Conservation (phyloP, 2,888 invertebrate genomes). For the Gisinianus flammeolus region DNA sequence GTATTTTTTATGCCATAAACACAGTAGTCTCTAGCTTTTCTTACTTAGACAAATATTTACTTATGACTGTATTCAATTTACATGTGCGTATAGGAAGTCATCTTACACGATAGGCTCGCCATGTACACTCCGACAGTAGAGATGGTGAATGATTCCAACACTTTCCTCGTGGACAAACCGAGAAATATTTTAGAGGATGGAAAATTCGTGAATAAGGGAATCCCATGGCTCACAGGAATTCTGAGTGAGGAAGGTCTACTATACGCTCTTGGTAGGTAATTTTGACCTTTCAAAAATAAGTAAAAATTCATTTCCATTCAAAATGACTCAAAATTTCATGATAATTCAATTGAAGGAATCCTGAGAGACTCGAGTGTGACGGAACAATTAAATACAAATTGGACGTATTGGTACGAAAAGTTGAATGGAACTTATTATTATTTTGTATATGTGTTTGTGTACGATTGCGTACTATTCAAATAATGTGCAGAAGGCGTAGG, state of each 20-base stretch:
- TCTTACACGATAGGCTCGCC: slow-evolving; percentile 48
- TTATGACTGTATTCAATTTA: no score
- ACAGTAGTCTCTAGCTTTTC: no score
- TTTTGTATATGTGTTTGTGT: no score
- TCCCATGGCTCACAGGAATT: slow-evolving; percentile 44
- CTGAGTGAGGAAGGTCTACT: slow-evolving; percentile 55
- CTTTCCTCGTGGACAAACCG: slow-evolving; percentile 48
- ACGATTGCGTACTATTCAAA: no score
- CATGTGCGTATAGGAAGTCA: no score
- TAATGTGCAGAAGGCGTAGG: no score
- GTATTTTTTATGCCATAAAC: no score
- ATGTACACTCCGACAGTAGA: slow-evolving; percentile 54
- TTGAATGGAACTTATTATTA: no score
- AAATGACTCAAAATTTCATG: no score
- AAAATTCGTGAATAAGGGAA: slow-evolving; percentile 41
- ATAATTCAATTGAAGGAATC: slow-evolving; percentile 15
- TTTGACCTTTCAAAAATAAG: not conserved
- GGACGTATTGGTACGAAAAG: slow-evolving; percentile 32
- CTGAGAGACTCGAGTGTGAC: slow-evolving; percentile 30
- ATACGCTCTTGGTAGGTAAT: slow-evolving; percentile 44
- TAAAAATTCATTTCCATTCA: no score
- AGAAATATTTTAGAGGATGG: slow-evolving; percentile 48
- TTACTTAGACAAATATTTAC: no score
- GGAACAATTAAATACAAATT: slow-evolving; percentile 36
- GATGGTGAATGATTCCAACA: slow-evolving; percentile 37